phyloP scores from a whole-genome alignment of 2,797 vertebrate species.

The Ataeniobius toweri region DNA sequence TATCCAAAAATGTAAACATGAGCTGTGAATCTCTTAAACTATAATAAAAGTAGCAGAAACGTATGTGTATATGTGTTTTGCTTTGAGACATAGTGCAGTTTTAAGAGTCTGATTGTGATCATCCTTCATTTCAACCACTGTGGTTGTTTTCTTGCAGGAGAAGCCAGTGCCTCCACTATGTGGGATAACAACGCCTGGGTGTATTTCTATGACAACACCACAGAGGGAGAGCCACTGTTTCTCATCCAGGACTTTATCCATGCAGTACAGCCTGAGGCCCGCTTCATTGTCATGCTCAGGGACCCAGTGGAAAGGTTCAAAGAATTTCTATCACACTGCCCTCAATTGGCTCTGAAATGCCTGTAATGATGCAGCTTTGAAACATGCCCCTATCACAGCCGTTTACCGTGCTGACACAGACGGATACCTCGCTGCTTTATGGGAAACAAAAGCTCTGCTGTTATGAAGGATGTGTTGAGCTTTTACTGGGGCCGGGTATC shows the following conservation, averaged over 20 bases:
- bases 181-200: slow-evolving; percentile 98
- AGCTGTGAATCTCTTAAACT: not conserved
- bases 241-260: slow-evolving; percentile 96
- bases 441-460: slow-evolving; percentile 41
- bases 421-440: slow-evolving; percentile 29
- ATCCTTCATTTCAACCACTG: slow-evolving; percentile 15
- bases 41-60: not conserved
- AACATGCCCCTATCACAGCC: slow-evolving; percentile 14
- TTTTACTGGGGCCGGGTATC: slow-evolving; percentile 27
- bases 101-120: not conserved
- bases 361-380: slow-evolving; percentile 6
- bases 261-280: slow-evolving; percentile 89
- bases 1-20: slow-evolving; percentile 8
- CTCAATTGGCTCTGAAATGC: not conserved
- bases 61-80: slow-evolving; percentile 2
- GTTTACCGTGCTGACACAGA: slow-evolving; percentile 39
- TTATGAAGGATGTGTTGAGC: slow-evolving; percentile 9
- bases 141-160: slow-evolving; percentile 80
- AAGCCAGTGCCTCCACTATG: slow-evolving; percentile 97
- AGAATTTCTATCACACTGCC: not conserved
- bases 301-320: slow-evolving; percentile 94
- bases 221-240: slow-evolving; percentile 89
- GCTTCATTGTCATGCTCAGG: slow-evolving; percentile 93
- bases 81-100: not conserved
- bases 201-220: slow-evolving; percentile 91